Evolutionary conservation across 2,797 vertebrate genomes (phyloP), one percentile per base, ranked within the genome.

Genomic region (Ctenochaetus hawaiiensis): DNA sequence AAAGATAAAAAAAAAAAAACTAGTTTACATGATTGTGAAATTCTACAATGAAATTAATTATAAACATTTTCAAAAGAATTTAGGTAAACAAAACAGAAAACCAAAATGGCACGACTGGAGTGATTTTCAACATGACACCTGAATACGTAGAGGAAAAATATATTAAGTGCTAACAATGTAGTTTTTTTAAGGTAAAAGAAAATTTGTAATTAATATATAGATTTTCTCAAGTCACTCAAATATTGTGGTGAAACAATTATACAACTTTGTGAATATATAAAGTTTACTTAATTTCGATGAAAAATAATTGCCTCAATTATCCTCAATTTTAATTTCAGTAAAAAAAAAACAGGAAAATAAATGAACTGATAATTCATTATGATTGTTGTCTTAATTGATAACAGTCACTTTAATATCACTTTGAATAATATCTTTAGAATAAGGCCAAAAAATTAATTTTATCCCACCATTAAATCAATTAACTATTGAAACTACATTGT

Each of bases 21-120:
- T 77, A 84, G 17, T 67, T 60, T 57, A 92, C 76, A 81, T 58
- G 65, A 91, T 68, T 69, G 65, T 37, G 86, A 81, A 74, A 81
- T 45, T 83, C 79, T 73, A 83, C 61, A 61, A 51, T 45, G 75
- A 48, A 72, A 49, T 70, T 37, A 22, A 69, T 61, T 63, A 1
- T 26, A 77, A 18, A 58, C 34, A 61, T n/a, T 6, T 79, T 72
- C 34, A 78, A 71, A 17, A 60, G 54, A 30, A 59, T 65, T 83
- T 34, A 67, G 20, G 23, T 16, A 79, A 86, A 51, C 54, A 0
- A 59, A 64, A n/a, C 23, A 43, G 47, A 37, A 58, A 45, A 58
- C 69, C 47, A 67, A 7, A 53, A 75, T 37, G 3, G 14, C 16
- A 45, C 63, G 66, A 77, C 53, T 60, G 57, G 37, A 68, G 20